Evolutionary conservation across 2,797 vertebrate genomes (phyloP).

Genomic region (Ciconia nigra): DNA sequence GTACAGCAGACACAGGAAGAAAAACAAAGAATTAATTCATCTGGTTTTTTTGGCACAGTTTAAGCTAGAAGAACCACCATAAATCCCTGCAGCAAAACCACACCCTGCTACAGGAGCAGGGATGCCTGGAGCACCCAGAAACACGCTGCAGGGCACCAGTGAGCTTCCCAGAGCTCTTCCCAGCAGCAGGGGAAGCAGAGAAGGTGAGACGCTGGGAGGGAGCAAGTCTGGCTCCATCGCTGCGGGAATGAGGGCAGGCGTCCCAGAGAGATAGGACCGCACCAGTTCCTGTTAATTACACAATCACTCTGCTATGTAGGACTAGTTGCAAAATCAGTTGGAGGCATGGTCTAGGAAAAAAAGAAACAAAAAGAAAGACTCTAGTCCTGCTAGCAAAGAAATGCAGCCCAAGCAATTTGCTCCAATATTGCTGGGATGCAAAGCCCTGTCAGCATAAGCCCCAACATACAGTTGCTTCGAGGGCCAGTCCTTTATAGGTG

Average conservation of each 20-base stretch:
- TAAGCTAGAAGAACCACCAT: neutral
- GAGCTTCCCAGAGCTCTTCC: neutral
- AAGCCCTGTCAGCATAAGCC: neutral
- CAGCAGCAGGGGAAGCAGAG: neutral
- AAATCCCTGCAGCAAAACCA: neutral
- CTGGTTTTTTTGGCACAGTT: neutral
- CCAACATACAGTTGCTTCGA: accelerated
- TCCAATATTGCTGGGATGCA: neutral
- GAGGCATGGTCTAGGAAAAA: neutral
- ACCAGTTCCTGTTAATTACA: constrained; percentile 57
- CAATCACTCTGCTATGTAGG: constrained; percentile 60
- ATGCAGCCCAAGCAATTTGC: neutral
- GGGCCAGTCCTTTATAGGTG: neutral
- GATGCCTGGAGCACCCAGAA: neutral
- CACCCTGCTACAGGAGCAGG: neutral
- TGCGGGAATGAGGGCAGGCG: neutral
- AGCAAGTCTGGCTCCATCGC: neutral
- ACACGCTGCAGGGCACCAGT: neutral
- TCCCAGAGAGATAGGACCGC: constrained; percentile 19
- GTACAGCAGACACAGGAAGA: neutral
- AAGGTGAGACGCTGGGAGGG: neutral
- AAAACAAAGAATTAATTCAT: neutral
- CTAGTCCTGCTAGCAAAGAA: neutral
- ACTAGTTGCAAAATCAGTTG: constrained; percentile 59
- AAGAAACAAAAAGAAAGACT: neutral